These are phyloP conservation scores for Hypanus sabinus DNA, from an alignment of 2,113 vertebrate genomes.

Conservation along the genomic window DNA sequence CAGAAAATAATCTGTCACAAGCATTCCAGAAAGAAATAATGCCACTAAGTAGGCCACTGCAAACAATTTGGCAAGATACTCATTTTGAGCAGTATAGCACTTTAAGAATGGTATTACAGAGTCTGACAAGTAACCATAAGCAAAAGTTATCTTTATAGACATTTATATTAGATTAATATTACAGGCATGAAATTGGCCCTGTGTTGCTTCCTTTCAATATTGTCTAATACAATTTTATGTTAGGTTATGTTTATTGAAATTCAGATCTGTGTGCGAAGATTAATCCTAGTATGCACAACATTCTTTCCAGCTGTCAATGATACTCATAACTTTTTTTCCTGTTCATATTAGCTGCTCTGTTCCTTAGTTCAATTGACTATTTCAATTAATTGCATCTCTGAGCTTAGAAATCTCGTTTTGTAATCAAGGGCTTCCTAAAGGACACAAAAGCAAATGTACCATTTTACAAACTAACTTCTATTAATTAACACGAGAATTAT, in stretches of 20 bases:
- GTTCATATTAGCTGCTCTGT: background rate
- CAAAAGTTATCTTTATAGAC: background rate
- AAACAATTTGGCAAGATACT: background rate
- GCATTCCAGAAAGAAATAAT: too few relatives aligned
- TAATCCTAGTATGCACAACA: background rate
- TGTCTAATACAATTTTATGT: background rate
- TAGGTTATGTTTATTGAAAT: conserved; percentile 18
- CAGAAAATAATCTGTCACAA: background rate
- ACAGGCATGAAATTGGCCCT: background rate
- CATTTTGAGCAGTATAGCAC: background rate
- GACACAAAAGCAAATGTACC: background rate
- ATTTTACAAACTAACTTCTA: background rate
- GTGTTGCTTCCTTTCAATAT: background rate
- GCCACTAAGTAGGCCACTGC: background rate
- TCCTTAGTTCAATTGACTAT: conserved; percentile 27
- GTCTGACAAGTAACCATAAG: background rate
- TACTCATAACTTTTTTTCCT: background rate
- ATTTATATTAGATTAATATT: background rate
- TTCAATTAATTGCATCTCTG: background rate
- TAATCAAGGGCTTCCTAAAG: background rate
- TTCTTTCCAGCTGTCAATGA: background rate
- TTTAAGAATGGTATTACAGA: background rate
- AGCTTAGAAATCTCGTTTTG: background rate
- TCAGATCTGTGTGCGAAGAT: background rate
- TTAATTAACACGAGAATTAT: background rate